phyloP scores from a whole-genome alignment of 1,140 invertebrate genomes.

The Dendrolimus kikuchii region DNA sequence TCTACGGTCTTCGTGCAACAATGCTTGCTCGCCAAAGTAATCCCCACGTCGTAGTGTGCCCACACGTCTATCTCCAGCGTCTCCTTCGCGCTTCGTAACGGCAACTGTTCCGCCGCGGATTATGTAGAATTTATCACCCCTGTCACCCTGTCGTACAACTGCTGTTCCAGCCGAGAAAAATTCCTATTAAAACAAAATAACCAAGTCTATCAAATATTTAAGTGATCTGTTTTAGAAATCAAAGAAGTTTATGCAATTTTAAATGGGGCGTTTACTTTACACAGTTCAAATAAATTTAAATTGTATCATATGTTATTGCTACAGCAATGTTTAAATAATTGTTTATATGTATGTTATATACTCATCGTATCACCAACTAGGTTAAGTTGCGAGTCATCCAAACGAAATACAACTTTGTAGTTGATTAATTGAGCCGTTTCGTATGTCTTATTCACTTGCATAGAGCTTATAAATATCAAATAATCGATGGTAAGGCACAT shows the following conservation, averaged over 20 bases:
- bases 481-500: too few relatives aligned
- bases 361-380: too few relatives aligned
- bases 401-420: too few relatives aligned
- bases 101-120: conserved; percentile 92
- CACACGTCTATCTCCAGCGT: conserved; percentile 75
- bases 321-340: too few relatives aligned
- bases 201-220: not conserved
- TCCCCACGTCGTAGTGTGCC: conserved; percentile 79
- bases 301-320: too few relatives aligned
- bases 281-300: too few relatives aligned
- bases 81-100: conserved; percentile 78
- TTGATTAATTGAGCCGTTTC: too few relatives aligned
- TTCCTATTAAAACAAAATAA: conserved; percentile 69
- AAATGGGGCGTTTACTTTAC: too few relatives aligned
- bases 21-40: conserved; percentile 86
- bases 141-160: conserved; percentile 94
- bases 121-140: conserved; percentile 97
- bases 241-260: not conserved
- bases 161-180: conserved; percentile 88
- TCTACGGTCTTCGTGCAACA: conserved; percentile 85
- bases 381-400: too few relatives aligned
- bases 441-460: too few relatives aligned
- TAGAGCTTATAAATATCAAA: too few relatives aligned
- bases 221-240: not conserved
- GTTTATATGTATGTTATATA: too few relatives aligned